These are phyloP conservation scores for Coccyzus lansbergi DNA, from an alignment of 2,797 vertebrate species.

Conservation along the genomic window DNA sequence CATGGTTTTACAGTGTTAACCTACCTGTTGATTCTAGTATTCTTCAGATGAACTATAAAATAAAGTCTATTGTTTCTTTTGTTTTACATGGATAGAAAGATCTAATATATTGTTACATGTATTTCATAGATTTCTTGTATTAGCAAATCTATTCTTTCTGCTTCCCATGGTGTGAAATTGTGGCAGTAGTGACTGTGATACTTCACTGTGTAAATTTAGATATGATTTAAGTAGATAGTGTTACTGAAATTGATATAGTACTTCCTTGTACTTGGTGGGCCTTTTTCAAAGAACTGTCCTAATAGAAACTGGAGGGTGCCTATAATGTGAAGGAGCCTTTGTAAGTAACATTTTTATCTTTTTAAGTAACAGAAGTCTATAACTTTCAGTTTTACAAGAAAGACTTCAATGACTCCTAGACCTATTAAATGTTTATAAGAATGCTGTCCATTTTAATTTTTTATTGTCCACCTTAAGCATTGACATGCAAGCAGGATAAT, in stretches of 20 bases:
- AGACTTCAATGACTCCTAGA: accelerated
- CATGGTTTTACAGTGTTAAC: not conserved
- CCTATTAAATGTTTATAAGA: not conserved
- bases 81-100: not conserved
- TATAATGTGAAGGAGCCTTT: not conserved
- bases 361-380: not conserved
- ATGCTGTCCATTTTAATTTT: not conserved
- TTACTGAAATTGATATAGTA: not conserved
- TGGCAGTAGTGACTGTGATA: not conserved
- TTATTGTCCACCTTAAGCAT: not conserved
- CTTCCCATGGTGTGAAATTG: not conserved
- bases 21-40: not conserved
- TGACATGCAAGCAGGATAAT: not conserved
- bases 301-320: accelerated
- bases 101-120: not conserved
- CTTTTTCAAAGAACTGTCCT: not conserved
- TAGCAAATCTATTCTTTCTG: accelerated
- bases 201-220: not conserved
- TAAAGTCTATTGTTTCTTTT: not conserved
- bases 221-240: not conserved
- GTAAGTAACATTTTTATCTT: not conserved
- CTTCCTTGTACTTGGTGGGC: not conserved
- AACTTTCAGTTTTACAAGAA: not conserved
- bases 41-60: not conserved
- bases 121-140: not conserved